Conservation (phyloP, 2,888 invertebrate genomes). For the Pollenia griseotomentosa region DNA sequence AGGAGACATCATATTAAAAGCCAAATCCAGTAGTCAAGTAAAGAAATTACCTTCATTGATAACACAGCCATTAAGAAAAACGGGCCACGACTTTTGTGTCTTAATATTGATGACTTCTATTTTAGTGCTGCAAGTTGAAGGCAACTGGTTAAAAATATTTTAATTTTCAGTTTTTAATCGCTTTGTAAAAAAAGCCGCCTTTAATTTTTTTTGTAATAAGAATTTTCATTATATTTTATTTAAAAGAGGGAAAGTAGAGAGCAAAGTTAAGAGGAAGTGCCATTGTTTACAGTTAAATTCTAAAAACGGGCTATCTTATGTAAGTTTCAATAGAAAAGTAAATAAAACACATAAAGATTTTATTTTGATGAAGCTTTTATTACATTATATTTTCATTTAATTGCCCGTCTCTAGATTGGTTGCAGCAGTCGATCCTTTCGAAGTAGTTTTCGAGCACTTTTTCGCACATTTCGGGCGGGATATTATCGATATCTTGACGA, state of each 20-base stretch:
- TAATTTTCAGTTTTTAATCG: slow-evolving; percentile 32
- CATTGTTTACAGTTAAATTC: too few relatives aligned
- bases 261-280: too few relatives aligned
- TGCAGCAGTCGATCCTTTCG: too few relatives aligned
- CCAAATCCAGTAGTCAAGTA: slow-evolving; percentile 79
- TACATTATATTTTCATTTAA: too few relatives aligned
- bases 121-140: not conserved
- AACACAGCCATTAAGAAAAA: slow-evolving; percentile 80
- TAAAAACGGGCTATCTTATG: too few relatives aligned
- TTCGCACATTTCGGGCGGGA: too few relatives aligned
- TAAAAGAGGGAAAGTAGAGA: not conserved
- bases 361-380: too few relatives aligned
- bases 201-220: not conserved
- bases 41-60: slow-evolving; percentile 77
- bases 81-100: slow-evolving; percentile 5
- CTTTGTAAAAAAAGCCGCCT: slow-evolving; percentile 21
- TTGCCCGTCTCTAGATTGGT: too few relatives aligned
- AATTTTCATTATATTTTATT: not conserved
- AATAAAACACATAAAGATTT: too few relatives aligned
- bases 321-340: too few relatives aligned
- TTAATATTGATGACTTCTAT: slow-evolving; percentile 61
- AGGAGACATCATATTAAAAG: slow-evolving; percentile 48
- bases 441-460: too few relatives aligned
- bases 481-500: too few relatives aligned
- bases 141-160: slow-evolving; percentile 7